Conservation (phyloP, 2,113 vertebrate genomes). For the Pedionomus torquatus region DNA sequence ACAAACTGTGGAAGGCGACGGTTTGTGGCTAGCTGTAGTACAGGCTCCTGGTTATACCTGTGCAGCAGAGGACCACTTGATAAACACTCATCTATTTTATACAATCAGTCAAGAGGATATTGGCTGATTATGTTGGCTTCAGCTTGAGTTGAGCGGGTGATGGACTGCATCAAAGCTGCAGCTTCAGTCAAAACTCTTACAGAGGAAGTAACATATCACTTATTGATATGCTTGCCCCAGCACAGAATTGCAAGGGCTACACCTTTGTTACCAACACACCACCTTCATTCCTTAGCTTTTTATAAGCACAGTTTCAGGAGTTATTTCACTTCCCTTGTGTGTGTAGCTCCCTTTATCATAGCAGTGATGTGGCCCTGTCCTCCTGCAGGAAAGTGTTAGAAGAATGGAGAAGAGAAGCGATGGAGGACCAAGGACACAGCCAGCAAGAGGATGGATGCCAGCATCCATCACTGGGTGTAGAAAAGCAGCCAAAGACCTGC, state of each 20-base stretch:
- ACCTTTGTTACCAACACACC: not conserved
- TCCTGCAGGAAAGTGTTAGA: not conserved
- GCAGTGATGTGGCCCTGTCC: not conserved
- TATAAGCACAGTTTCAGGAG: not conserved
- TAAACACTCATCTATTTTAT: not conserved
- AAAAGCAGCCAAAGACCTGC: not conserved
- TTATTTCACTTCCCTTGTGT: fast-evolving
- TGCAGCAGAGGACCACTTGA: not conserved
- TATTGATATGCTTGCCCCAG: no score
- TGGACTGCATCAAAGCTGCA: not conserved
- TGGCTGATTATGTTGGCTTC: not conserved
- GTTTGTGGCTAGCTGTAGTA: not conserved
- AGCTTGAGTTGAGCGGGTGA: not conserved
- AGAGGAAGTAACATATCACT: not conserved
- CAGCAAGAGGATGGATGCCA: not conserved
- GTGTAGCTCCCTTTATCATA: not conserved
- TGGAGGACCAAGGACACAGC: not conserved
- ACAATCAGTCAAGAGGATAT: not conserved
- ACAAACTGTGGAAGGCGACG: not conserved
- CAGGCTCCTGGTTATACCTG: not conserved
- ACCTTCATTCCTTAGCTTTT: not conserved
- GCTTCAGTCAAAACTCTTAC: not conserved
- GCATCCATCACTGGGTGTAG: not conserved
- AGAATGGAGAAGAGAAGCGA: not conserved
- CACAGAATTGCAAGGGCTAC: no score